Evolutionary conservation across 2,113 vertebrate species (phyloP).

Genomic region (Setophaga kirtlandii): DNA sequence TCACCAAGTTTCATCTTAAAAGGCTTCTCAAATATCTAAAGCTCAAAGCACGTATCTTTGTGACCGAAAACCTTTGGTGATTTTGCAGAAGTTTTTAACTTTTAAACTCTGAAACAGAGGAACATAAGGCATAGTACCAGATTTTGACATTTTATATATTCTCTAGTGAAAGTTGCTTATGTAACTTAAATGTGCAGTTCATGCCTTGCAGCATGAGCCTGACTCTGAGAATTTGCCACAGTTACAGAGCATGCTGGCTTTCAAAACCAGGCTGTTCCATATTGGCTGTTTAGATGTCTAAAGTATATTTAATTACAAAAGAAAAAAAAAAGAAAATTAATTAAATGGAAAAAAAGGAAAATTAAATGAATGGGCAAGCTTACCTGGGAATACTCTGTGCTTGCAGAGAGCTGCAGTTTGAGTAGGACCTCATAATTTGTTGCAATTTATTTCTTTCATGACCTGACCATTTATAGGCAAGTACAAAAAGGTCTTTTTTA

Average conservation of each 20-base stretch:
- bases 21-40: neutral
- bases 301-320: neutral
- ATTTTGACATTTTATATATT: neutral
- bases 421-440: neutral
- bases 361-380: neutral
- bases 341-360: neutral
- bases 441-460: neutral
- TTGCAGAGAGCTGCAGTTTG: neutral
- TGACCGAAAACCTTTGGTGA: neutral
- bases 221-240: neutral
- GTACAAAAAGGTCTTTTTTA: neutral
- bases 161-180: neutral
- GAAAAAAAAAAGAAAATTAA: neutral
- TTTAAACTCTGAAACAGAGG: neutral
- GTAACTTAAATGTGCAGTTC: neutral
- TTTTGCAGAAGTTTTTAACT: neutral
- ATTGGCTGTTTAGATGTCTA: neutral
- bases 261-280: neutral
- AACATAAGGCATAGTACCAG: neutral
- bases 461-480: neutral
- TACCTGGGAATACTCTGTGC: neutral
- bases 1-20: neutral
- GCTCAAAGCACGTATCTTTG: neutral
- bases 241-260: neutral
- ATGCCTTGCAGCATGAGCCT: neutral